phyloP scores from a whole-genome alignment of 2,113 vertebrate species.

The Vireo altiloquus region DNA sequence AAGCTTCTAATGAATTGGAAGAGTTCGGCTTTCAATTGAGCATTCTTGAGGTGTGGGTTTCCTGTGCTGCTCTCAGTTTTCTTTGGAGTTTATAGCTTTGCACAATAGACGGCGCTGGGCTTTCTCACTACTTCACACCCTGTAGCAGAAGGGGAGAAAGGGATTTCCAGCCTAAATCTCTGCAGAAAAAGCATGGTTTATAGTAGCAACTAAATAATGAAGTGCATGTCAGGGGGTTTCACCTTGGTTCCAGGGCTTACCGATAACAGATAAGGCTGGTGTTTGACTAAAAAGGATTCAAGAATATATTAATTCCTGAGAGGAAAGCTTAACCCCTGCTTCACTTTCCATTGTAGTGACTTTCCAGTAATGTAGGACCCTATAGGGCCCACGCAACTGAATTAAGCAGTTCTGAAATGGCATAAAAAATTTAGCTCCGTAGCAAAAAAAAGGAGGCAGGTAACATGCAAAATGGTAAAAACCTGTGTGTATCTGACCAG shows the following conservation, averaged over 20 bases:
- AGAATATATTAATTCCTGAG: neutral
- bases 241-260: neutral
- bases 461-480: neutral
- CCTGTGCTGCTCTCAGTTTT: neutral
- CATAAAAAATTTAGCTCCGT: neutral
- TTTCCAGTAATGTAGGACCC: neutral
- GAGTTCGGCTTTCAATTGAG: neutral
- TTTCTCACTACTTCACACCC: neutral
- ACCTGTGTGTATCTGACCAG: neutral
- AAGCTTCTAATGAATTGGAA: neutral
- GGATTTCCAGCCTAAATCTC: neutral
- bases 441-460: neutral
- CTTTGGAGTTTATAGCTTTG: neutral
- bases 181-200: neutral
- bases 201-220: neutral
- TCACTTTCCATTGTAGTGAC: neutral
- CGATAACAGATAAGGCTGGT: neutral
- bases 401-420: neutral
- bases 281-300: neutral
- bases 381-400: neutral
- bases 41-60: neutral
- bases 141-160: neutral
- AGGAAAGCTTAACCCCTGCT: neutral
- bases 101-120: neutral
- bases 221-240: neutral